Evolutionary conservation across 2,797 vertebrate species (phyloP).

Genomic region (Rhyacichthys aspro): DNA sequence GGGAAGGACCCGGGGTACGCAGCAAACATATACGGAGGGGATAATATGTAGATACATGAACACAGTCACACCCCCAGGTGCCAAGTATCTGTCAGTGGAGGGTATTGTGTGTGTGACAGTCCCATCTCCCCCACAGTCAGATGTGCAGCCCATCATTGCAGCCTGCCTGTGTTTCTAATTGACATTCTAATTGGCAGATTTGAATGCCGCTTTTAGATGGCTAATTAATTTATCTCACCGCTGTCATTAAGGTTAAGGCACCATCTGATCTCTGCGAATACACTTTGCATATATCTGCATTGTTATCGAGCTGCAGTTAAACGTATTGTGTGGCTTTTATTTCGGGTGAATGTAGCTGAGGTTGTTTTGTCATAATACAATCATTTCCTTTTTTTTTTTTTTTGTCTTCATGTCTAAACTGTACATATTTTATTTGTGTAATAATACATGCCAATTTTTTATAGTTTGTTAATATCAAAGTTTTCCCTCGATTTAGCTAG

Average conservation of each 20-base stretch:
- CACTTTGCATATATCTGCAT: slow-evolving; percentile 85
- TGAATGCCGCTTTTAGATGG: slow-evolving; percentile 82
- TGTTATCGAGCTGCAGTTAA: slow-evolving; percentile 69
- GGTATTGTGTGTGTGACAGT: slow-evolving; percentile 55
- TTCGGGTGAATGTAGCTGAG: slow-evolving; percentile 50
- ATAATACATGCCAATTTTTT: slow-evolving; percentile 35
- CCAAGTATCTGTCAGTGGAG: slow-evolving; percentile 55
- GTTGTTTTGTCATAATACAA: slow-evolving; percentile 35
- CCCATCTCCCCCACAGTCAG: slow-evolving; percentile 65
- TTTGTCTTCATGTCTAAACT: slow-evolving; percentile 1
- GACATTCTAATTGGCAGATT: slow-evolving; percentile 87
- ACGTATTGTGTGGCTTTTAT: slow-evolving; percentile 59
- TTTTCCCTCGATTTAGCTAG: slow-evolving; percentile 26
- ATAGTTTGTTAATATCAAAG: slow-evolving; percentile 54
- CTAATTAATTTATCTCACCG: slow-evolving; percentile 86
- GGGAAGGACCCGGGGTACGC: slow-evolving; percentile 46
- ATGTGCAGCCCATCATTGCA: slow-evolving; percentile 56
- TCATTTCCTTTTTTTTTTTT: slow-evolving; percentile 7
- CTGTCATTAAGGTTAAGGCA: slow-evolving; percentile 86
- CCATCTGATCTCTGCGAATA: slow-evolving; percentile 84
- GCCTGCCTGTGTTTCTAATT: slow-evolving; percentile 81
- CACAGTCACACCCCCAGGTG: slow-evolving; percentile 65
- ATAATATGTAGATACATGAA: slow-evolving; percentile 30
- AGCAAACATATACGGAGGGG: slow-evolving; percentile 20
- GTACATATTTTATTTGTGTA: slow-evolving; percentile 34